Percentiles rank a stretch among this genome's conserved stretches.
These are phyloP conservation scores for Megatriorchis doriae DNA, from an alignment of 2,113 vertebrate species.

Conservation along the genomic window DNA sequence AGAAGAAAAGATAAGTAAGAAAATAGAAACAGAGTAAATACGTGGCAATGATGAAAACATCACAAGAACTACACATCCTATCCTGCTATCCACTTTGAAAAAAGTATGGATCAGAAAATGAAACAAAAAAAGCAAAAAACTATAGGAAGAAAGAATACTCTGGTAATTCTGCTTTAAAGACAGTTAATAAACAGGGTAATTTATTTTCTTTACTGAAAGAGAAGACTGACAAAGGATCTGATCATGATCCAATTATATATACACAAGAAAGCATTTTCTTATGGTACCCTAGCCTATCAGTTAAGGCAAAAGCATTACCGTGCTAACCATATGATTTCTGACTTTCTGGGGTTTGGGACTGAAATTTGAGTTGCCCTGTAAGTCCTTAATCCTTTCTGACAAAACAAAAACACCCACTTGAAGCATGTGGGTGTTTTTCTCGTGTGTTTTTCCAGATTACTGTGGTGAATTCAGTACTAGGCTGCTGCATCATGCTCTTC, in stretches of 20 bases:
- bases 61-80: background rate
- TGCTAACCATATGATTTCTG: background rate
- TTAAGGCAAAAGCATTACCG: background rate
- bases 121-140: background rate
- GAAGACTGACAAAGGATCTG: background rate
- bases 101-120: background rate
- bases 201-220: background rate
- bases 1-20: background rate
- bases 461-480: background rate
- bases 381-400: background rate
- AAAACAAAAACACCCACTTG: background rate
- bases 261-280: background rate
- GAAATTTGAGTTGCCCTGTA: background rate
- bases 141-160: background rate
- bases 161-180: background rate
- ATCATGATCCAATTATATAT: background rate
- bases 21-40: background rate
- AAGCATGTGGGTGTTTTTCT: background rate
- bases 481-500: background rate
- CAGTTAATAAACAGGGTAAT: background rate
- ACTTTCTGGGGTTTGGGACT: background rate
- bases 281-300: background rate
- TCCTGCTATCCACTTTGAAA: background rate
- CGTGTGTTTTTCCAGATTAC: background rate
- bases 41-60: accelerated